These are phyloP conservation scores for Rhagium mordax DNA, from an alignment of 2,888 invertebrate species.

Conservation along the genomic window DNA sequence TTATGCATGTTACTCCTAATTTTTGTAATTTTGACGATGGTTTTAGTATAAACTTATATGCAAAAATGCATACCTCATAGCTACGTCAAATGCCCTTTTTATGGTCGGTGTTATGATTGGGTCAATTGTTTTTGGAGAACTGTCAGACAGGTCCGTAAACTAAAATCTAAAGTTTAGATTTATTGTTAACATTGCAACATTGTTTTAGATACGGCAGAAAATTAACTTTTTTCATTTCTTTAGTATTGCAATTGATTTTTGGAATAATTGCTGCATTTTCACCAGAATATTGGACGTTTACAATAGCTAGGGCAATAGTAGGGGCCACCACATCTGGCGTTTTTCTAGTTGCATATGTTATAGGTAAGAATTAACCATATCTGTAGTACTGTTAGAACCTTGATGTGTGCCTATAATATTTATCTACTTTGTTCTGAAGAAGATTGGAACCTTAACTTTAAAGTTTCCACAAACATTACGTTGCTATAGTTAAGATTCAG, in stretches of 20 bases:
- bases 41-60: constrained; percentile 80
- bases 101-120: constrained; percentile 84
- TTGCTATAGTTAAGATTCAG: no score
- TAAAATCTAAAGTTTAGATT: neutral
- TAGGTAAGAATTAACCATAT: constrained; percentile 72
- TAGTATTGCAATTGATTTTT: constrained; percentile 79
- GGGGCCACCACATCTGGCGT: constrained; percentile 85
- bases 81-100: constrained; percentile 78
- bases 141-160: constrained; percentile 75
- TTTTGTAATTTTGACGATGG: neutral
- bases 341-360: constrained; percentile 84
- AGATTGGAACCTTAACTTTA: neutral
- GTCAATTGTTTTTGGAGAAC: constrained; percentile 80
- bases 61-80: constrained; percentile 75
- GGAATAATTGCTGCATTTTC: constrained; percentile 79
- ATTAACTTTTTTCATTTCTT: constrained; percentile 80
- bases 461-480: no score
- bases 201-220: constrained; percentile 76
- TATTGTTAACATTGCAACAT: neutral
- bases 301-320: constrained; percentile 77
- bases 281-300: constrained; percentile 80
- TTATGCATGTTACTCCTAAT: neutral
- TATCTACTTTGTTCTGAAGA: neutral
- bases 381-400: neutral
- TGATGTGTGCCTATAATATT: neutral